phyloP scores from a whole-genome alignment of 2,113 vertebrate species.

The Eublepharis macularius region DNA sequence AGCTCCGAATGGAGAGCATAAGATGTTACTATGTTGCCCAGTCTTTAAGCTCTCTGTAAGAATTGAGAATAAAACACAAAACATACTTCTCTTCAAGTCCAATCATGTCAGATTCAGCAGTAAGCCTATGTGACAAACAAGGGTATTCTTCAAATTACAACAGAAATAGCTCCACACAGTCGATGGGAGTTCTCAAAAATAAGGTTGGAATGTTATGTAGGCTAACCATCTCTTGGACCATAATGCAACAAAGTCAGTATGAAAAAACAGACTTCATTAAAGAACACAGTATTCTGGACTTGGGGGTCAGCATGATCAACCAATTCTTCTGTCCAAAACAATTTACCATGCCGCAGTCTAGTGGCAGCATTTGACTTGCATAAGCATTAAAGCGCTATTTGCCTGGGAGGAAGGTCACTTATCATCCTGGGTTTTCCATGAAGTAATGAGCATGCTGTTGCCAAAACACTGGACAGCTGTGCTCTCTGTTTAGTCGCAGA shows the following conservation, averaged over 20 bases:
- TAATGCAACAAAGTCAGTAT: neutral
- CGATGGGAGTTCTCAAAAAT: neutral
- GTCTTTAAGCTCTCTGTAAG: too few species aligned
- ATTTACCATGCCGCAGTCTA: neutral
- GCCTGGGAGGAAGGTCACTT: conserved; percentile 54
- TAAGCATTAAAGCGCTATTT: conserved; percentile 33
- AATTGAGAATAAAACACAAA: too few species aligned
- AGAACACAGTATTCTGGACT: neutral
- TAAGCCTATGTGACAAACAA: too few species aligned
- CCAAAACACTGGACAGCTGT: neutral
- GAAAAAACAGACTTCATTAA: neutral
- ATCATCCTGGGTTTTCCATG: conserved; percentile 3
- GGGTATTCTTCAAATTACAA: neutral
- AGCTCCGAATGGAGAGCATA: too few species aligned
- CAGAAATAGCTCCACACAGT: neutral
- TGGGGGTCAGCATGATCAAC: neutral
- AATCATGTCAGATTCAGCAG: too few species aligned
- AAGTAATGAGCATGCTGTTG: conserved; percentile 31
- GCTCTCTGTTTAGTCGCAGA: conserved; percentile 19
- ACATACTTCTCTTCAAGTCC: too few species aligned
- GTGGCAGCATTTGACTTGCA: conserved; percentile 14
- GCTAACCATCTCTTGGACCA: neutral
- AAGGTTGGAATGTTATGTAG: neutral
- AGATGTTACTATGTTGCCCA: too few species aligned
- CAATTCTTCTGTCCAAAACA: neutral